Evolutionary conservation across 2,113 vertebrate genomes (phyloP), one percentile per base, ranked within the genome.

Genomic region (Perognathus longimembris): DNA sequence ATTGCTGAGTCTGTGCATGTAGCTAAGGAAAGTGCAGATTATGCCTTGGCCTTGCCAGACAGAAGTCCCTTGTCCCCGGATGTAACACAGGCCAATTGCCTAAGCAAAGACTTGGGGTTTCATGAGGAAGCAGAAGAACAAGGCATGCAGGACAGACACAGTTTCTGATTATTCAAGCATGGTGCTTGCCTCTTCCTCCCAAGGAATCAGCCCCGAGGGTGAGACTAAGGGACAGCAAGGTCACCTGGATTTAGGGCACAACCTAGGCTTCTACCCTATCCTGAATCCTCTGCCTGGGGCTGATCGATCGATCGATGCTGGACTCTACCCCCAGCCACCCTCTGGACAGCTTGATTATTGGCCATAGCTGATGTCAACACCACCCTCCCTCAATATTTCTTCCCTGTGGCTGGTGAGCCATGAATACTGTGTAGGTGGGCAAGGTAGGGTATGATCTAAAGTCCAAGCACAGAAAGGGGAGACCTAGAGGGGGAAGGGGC

Each of bases 241-340:
- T 69, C 75, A 92, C 85, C 42, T 81, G 64, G 70, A 42, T 26
- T 78, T 70, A 32, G 89, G 88, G 38, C 40, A 78, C 71, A 70
- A 42, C 30, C 59, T 76, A 42, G 81, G 76, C 63, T 40, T 95
- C 81, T 22, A 5, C 66, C 77, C 32, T 59, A n/a, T 89, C 36
- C 22, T n/a, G 57, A 50, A 70, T 78, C 22, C 71, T 82, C n/a
- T 73, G 34, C 71, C 66, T 80, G 12, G 69, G 5, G 34, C 38
- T 79, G 78, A 97, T 97, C 89, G 3, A 97, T 97, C 89, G 3
- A 96, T 97, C 74, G n/a, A 70, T 61, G 34, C 45, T 0, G 94
- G 89, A 95, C 94, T 97, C 93, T 97, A 95, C 59, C 88, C 95
- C 66, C 84, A 95, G 89, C 95, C 95, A 87, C 95, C 97, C 94